Evolutionary conservation across 2,888 invertebrate genomes (phyloP).

Genomic region (Halictus quadricinctus): DNA sequence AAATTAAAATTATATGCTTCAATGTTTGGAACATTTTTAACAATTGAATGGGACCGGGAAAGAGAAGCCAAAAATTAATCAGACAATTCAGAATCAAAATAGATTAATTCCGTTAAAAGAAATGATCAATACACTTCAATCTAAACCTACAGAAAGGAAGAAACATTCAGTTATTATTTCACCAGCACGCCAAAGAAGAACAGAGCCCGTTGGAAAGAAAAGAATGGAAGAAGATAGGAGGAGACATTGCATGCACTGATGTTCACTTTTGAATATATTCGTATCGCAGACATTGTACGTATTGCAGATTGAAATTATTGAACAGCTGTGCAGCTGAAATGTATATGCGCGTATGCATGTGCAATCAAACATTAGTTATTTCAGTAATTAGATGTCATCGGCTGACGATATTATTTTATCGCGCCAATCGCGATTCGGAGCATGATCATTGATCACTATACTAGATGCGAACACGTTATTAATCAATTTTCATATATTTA

Average conservation of each 20-base stretch:
- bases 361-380: slow-evolving; percentile 4
- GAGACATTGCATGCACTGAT: not conserved
- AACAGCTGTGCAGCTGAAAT: not conserved
- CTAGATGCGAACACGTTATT: not conserved
- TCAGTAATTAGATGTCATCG: not conserved
- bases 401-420: not conserved
- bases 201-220: no score
- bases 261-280: not conserved
- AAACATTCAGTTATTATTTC: no score
- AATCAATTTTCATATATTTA: not conserved
- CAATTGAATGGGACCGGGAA: no score
- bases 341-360: not conserved
- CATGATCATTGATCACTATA: not conserved
- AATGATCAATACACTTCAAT: no score
- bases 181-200: no score
- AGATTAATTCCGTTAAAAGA: no score
- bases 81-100: no score
- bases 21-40: no score
- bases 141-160: no score
- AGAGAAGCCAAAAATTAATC: no score
- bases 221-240: not conserved
- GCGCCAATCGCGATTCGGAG: not conserved
- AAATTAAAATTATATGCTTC: not conserved
- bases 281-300: not conserved
- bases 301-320: not conserved